These are phyloP conservation scores for Hemibagrus wyckioides DNA, from an alignment of 2,113 vertebrate species.

Conservation along the genomic window DNA sequence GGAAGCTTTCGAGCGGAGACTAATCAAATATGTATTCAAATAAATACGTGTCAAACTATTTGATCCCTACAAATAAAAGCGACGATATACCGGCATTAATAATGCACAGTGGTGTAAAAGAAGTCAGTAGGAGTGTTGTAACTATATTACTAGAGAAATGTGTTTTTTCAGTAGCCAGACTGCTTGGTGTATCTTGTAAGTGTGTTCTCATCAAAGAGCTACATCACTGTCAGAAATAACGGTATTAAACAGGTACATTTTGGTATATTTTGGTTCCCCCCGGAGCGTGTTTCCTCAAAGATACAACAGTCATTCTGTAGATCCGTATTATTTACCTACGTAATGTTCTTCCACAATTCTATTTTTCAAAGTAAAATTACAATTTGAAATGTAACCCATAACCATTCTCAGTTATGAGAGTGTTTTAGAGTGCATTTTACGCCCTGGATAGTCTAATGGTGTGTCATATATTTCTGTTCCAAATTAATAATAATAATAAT, in stretches of 20 bases:
- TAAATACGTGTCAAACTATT: background rate
- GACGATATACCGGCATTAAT: background rate
- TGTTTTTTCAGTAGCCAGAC: slow-evolving; percentile 2
- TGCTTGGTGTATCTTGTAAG: background rate
- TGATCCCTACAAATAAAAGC: background rate
- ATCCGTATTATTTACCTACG: background rate
- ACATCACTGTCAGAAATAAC: background rate
- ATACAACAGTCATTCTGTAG: background rate
- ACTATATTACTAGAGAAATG: background rate
- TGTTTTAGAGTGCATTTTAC: background rate
- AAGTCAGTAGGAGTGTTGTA: background rate
- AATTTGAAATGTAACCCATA: background rate
- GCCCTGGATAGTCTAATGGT: background rate
- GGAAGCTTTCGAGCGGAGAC: slow-evolving; percentile 25
- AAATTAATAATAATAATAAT: background rate
- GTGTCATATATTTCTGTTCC: background rate
- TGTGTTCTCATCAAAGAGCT: background rate
- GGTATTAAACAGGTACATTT: background rate
- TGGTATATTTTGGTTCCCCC: background rate
- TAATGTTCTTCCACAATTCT: background rate
- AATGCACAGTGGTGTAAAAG: background rate
- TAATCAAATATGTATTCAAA: background rate
- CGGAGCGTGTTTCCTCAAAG: background rate
- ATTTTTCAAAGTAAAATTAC: background rate
- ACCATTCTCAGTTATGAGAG: background rate